Evolutionary conservation across 2,888 invertebrate genomes (phyloP), one percentile per base, ranked within the genome.

Genomic region (Spodoptera exigua): DNA sequence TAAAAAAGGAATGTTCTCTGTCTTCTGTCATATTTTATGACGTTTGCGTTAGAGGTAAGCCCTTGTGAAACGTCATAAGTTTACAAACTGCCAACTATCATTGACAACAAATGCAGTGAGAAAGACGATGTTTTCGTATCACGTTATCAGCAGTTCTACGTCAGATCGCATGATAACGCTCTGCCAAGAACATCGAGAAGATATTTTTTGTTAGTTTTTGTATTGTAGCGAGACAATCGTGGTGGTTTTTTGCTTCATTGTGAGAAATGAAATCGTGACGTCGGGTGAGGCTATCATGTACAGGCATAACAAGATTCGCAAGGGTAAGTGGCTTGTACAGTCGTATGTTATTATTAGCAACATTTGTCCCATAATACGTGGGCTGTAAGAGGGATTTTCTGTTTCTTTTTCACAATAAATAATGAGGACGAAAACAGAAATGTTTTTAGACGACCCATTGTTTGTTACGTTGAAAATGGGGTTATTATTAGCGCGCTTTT

Each of bases 121-220:
- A 51, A 35, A 54, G 53, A 44, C 58, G 12, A 5, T 21, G 14
- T 55, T 54, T 27, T 27, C 27, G 27, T 77, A 72, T 74, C 67
- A 47, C 35, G 46, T 78, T 79, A 79, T 80, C 78, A 48, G 32
- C 10, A 36, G 47, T 54, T 27, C 14, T 74, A 69, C 78, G 78
- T 79, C 78, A 79, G 72, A 68, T 79, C 61, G 76, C 68, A 62
- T 80, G 78, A 78, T 76, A 76, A 68, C 59, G 37, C 7, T 17
- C 17, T 13, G n/a, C 27, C 36, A 52, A 73, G 80, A 79, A 78
- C 75, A 74, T 67, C 61, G 74, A 75, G 68, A 64, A 68, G 61
- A 63, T 59, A 53, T 60, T 58, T 70, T 75, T 76, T 81, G 84
- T 84, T 79, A 87, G 87, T 89, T 79, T 83, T 82, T 79, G 73